Percentiles rank a stretch among this genome's conserved stretches.
Evolutionary conservation across 1,140 invertebrate species (phyloP).

Genomic region (Drosophila mojavensis): DNA sequence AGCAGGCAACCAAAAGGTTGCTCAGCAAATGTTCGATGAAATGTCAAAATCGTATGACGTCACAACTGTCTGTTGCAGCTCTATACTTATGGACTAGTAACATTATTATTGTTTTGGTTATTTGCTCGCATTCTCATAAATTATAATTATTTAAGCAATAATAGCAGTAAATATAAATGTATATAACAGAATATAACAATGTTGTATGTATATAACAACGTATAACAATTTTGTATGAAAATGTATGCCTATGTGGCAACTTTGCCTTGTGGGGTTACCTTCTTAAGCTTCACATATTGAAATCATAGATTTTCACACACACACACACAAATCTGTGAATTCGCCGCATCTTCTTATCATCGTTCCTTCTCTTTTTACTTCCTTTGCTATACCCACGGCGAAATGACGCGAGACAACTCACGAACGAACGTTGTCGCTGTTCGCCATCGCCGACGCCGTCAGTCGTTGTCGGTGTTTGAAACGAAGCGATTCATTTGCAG

Average conservation of each 20-base stretch:
- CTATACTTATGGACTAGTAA: neutral
- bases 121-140: too few species aligned
- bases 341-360: slow-evolving; percentile 25
- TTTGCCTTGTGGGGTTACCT: neutral
- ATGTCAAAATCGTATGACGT: too few species aligned
- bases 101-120: too few species aligned
- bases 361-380: neutral
- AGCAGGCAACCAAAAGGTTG: neutral
- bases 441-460: neutral
- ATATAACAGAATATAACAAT: too few species aligned
- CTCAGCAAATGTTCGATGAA: too few species aligned
- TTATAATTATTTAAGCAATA: too few species aligned
- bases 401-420: too few species aligned
- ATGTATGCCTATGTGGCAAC: neutral
- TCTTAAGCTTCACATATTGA: neutral
- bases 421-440: neutral
- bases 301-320: too few species aligned
- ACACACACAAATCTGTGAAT: neutral
- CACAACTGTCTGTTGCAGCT: too few species aligned
- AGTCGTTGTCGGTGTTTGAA: neutral
- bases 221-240: too few species aligned
- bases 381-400: neutral
- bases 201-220: too few species aligned
- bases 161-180: too few species aligned
- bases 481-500: neutral